A percentile compares a stretch with the other conserved stretches of the same genome.
phyloP scores from a whole-genome alignment of 2,888 invertebrate species.

The Polymixis flavicincta region DNA sequence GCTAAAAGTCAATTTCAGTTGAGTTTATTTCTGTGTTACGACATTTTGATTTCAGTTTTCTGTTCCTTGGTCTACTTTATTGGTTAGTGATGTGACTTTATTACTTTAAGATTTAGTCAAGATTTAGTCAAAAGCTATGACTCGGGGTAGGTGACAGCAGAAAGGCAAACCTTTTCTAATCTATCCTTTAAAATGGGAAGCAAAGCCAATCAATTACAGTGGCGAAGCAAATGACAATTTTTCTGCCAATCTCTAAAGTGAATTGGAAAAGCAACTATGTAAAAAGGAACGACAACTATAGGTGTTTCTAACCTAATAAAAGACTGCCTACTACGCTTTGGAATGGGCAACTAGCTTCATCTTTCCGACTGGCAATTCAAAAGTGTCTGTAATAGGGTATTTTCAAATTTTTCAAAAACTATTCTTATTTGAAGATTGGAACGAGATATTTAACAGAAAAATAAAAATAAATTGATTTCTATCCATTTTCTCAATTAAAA shows the following conservation, averaged over 20 bases:
- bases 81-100: slow-evolving; percentile 80
- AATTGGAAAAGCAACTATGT: neutral
- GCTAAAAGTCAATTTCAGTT: slow-evolving; percentile 70
- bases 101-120: slow-evolving; percentile 71
- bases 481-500: no score
- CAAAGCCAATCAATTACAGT: no score
- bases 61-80: slow-evolving; percentile 88
- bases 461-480: no score
- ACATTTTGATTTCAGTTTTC: slow-evolving; percentile 66
- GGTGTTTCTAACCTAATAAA: no score
- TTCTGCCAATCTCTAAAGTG: neutral
- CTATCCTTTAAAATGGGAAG: neutral
- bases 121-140: slow-evolving; percentile 35
- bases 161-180: neutral
- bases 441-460: no score
- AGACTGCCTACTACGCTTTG: no score
- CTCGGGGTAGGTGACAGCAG: neutral
- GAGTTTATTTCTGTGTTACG: slow-evolving; percentile 67
- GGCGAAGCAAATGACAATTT: no score
- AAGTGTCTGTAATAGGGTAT: no score
- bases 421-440: no score
- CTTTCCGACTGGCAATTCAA: no score
- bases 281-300: neutral
- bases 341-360: no score
- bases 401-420: no score